Percentiles rank a stretch among this genome's conserved stretches.
These are phyloP conservation scores for Indicator indicator DNA, from an alignment of 2,113 vertebrate species.

Conservation along the genomic window DNA sequence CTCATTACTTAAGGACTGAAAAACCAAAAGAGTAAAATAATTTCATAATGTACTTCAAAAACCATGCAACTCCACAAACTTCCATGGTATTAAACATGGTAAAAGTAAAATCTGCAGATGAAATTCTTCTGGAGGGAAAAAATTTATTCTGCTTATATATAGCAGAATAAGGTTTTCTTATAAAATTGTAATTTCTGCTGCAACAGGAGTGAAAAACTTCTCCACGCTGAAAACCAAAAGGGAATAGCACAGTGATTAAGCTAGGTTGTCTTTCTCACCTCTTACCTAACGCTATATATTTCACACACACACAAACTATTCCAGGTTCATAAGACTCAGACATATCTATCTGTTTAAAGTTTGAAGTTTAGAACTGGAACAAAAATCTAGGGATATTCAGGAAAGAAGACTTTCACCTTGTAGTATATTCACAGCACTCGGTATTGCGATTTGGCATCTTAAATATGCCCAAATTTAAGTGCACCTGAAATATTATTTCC, in stretches of 20 bases:
- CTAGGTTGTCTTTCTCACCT: neutral
- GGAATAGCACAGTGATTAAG: neutral
- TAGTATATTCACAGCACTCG: neutral
- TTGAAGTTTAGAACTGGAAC: neutral
- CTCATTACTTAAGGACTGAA: neutral
- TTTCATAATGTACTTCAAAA: neutral
- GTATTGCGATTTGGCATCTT: neutral
- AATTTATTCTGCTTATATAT: neutral
- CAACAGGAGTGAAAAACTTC: neutral
- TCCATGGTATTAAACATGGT: neutral
- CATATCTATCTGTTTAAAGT: neutral
- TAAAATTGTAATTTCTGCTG: neutral
- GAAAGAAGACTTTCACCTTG: conserved; percentile 14
- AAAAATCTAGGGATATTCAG: conserved; percentile 27
- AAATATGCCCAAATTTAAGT: neutral
- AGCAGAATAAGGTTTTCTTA: neutral
- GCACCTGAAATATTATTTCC: neutral
- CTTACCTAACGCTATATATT: neutral
- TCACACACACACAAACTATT: neutral
- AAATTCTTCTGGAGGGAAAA: neutral
- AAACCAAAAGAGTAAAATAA: neutral
- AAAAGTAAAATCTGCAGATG: neutral
- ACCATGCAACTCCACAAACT: neutral
- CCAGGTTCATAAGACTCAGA: neutral
- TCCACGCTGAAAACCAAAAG: neutral